Base-by-base conservation (phyloP, 2,113 vertebrate species). In the Pholis gunnellus region DNA sequence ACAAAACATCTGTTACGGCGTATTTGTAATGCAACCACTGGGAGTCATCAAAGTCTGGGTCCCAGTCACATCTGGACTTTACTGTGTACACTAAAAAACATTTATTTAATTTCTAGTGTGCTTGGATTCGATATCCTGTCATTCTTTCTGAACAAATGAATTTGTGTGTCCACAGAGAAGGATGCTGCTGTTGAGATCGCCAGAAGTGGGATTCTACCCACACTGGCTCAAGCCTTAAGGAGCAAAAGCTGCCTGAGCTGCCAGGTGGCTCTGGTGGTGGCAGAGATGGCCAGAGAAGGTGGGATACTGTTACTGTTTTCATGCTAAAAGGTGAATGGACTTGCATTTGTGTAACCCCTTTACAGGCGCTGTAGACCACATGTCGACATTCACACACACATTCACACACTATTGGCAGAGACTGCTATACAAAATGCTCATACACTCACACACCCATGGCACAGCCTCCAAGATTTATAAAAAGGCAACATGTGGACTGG, bases 211-310 rank as follows among this genome's bases (percentile, higher is more conserved):
- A 94, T 97, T 82, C 94, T 97, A 22, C 91, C 93, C 60, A 86
- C 85, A 0, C 68, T 97, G 85, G 92, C 93, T 64, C 94, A 95
- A 87, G 78, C 95, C 61, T 89, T 97, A 44, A 91, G 89, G 85
- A 87, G 85, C 42, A 95, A 92, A 4, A 91, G 94, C 85, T 75
- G 14, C 2, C 94, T 95, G 18, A 94, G 93, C 66, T 88, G 94
- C 66, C 95, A 95, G 90, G 95, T 95, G 82, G 94, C 96, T 7
- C 93, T 97, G 56, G 87, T 97, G 84, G 94, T 97, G 57, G 96
- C 97, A 54, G 96, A 97, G 88, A 94, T 97, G 90, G 95, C 95
- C 57, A 95, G 96, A 78, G 95, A 97, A 70, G 96, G 97, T 97
- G 13, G 89, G 44, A 60, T 17, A 34, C 38, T 56, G n/a, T 50